Evolutionary conservation across 2,888 invertebrate genomes (phyloP), one percentile per base, ranked within the genome.

Genomic region (Geophilus truncorum): DNA sequence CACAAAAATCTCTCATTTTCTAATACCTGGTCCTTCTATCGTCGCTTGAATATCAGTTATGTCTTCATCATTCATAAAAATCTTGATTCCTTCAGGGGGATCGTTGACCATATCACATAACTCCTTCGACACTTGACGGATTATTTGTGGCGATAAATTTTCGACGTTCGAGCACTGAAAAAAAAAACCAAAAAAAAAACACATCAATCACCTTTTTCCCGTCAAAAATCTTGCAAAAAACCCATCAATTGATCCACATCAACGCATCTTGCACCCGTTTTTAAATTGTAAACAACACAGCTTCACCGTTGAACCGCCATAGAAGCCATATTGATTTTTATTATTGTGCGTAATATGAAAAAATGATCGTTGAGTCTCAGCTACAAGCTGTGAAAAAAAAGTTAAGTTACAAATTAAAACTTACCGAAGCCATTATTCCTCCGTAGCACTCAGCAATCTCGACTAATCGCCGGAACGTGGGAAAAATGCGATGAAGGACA

Each of bases 121-220:
- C 89, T 97, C 97, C 86, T 93, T 94, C 84, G 93, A 92, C 83
- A 97, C 93, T 85, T 93, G 92, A 83, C 95, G 90, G 81, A 96
- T 93, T 83, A 93, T 94, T 90, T 97, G 96, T 83, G 97, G 97
- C 82, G 96, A 95, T 85, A 97, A 90, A 89, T 97, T 97, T 90
- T 97, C 97, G 84, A 95, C 93, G 89, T 95, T 95, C 84, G 94
- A 94, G 36, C 82, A 83, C 82, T 82, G 70, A 12, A 70, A 70
- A 70, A 62, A 25, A n/a, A n/a, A n/a, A n/a, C n/a, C n/a, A n/a
- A n/a, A n/a, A n/a, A n/a, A n/a, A n/a, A n/a, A n/a, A n/a, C n/a
- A n/a, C n/a, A n/a, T n/a, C n/a, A n/a, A n/a, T n/a, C n/a, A n/a
- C n/a, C n/a, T n/a, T n/a, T n/a, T n/a, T n/a, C n/a, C n/a, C n/a